Percentiles rank a stretch among this genome's conserved stretches.
Conservation (phyloP, 30 jellyfish, hydroid and myxozoan species). For the Aurelia aurita complex sp. Pacific region DNA sequence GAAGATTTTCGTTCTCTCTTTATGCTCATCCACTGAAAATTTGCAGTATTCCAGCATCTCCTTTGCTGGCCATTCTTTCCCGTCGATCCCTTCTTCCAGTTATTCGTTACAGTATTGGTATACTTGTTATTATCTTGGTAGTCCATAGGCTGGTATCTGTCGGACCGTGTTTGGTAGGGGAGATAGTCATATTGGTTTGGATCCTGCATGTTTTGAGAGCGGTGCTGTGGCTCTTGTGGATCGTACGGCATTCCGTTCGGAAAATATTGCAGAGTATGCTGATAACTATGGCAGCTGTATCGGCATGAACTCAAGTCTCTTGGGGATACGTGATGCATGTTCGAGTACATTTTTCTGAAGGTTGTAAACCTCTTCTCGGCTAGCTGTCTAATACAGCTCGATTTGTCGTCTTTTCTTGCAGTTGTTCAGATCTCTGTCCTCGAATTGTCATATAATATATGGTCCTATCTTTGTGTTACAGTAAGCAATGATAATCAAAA, state of each 20-base stretch:
- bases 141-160: constrained; percentile 18
- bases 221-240: constrained; percentile 32
- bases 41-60: constrained; percentile 92
- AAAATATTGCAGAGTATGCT: constrained; percentile 90
- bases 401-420: neutral
- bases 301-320: constrained; percentile 75
- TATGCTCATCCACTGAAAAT: constrained; percentile 93
- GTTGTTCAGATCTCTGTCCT: too few relatives aligned
- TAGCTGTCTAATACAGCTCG: neutral
- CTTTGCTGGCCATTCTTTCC: constrained; percentile 75
- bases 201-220: constrained; percentile 28
- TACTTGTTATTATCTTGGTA: constrained; percentile 34
- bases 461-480: too few relatives aligned
- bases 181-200: constrained; percentile 19
- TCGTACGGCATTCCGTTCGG: constrained; percentile 73
- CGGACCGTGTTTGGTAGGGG: constrained; percentile 29
- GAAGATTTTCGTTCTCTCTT: constrained; percentile 73
- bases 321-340: constrained; percentile 56
- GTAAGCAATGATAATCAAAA: too few relatives aligned
- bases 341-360: neutral
- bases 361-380: too few relatives aligned
- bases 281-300: constrained; percentile 80
- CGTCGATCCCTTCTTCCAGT: constrained; percentile 65
- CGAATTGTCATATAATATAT: too few relatives aligned
- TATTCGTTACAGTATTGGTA: constrained; percentile 15